Evolutionary conservation across 2,888 invertebrate species (phyloP), one percentile per base, ranked within the genome.

Genomic region (Pherbina coryleti): DNA sequence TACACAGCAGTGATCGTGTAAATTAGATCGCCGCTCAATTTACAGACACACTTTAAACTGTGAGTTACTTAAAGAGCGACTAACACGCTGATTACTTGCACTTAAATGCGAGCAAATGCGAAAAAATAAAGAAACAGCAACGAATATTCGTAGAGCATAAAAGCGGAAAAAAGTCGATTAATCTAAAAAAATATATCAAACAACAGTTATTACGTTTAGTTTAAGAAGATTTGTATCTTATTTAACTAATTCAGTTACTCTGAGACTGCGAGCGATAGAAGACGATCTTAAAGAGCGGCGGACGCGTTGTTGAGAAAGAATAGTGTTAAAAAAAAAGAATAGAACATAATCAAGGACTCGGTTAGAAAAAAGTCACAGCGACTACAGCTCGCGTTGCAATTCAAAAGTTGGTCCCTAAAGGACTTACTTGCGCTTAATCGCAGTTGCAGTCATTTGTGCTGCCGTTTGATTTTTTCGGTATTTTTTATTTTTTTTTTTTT

Each of bases 161-260:
- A 60, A 60, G 8, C 31, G 28, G 19, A 31, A 34, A 34, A 8
- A 67, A 25, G 17, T 25, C 19, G 49, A 62, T 8, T 51, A 34
- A 66, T 51, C 64, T 69, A 44, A 44, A 44, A 44, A 44, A 53
- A 37, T 28, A 34, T 55, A 25, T 31, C 57, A 64, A 64, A 66
- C 64, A 74, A 62, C 74, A 53, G 77, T 74, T 67, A 78, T 37
- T 67, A n/a, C 49, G 75, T 67, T 60, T n/a, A 70, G 69, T 73
- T 84, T 83, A 83, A 83, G 82, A 83, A 80, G 80, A 82, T 83
- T 80, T 78, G 82, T 81, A 79, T 79, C 79, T 71, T 78, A 78
- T 81, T 83, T 75, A 75, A 79, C 55, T 81, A 80, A 82, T 80
- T 84, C 81, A 85, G 84, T 85, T 81, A 82, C 79, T 78, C 74